Percentiles rank a stretch among this genome's conserved stretches.
phyloP scores from a whole-genome alignment of 1,140 invertebrate genomes.

The Nylanderia fulva region DNA sequence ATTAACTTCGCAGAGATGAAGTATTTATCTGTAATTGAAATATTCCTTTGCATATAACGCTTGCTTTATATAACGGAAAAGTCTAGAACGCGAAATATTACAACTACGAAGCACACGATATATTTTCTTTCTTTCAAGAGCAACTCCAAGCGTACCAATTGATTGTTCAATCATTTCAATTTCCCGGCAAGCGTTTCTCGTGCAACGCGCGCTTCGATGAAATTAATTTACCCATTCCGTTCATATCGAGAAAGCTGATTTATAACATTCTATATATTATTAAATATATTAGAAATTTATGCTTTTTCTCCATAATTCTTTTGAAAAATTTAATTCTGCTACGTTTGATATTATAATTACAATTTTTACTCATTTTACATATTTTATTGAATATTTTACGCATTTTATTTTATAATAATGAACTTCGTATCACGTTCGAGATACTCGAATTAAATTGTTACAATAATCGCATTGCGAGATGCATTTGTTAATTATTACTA shows the following conservation, averaged over 20 bases:
- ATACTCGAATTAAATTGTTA: background rate
- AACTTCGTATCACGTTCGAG: background rate
- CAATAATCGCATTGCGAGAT: background rate
- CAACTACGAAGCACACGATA: constrained; percentile 28
- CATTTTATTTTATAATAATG: background rate
- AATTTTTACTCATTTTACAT: background rate
- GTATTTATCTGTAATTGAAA: constrained; percentile 21
- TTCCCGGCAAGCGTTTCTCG: constrained; percentile 31
- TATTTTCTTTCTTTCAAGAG: constrained; percentile 23
- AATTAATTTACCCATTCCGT: constrained; percentile 48
- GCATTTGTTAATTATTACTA: background rate
- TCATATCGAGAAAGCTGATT: background rate
- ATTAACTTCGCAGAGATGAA: background rate
- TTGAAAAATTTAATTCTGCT: constrained; percentile 26
- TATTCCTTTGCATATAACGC: background rate
- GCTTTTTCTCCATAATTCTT: background rate
- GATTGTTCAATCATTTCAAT: constrained; percentile 58
- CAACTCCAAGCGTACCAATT: constrained; percentile 38
- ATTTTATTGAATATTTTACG: background rate
- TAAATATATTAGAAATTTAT: constrained; percentile 42
- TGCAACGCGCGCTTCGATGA: background rate
- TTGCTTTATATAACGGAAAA: constrained; percentile 11
- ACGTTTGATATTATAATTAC: constrained; percentile 13
- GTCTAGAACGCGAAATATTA: constrained; percentile 46
- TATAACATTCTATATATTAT: constrained; percentile 17